phyloP scores from a whole-genome alignment of 2,888 invertebrate genomes.

The Meganola albula region DNA sequence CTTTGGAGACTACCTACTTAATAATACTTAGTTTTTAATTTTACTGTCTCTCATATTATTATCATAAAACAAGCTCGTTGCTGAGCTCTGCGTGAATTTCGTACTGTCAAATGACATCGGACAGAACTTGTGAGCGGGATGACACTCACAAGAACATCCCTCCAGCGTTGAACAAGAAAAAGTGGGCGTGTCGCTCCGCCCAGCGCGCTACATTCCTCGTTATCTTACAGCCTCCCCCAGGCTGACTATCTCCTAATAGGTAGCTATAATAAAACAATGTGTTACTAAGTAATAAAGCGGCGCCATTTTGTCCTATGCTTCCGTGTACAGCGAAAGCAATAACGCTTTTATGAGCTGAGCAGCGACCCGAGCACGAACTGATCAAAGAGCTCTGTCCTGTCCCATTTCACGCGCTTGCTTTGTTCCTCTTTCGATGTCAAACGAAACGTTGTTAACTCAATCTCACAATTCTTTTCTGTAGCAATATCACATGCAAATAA shows the following conservation, averaged over 20 bases:
- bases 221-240: conserved; percentile 58
- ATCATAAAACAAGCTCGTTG: too few relatives aligned
- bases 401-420: conserved; percentile 65
- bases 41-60: too few relatives aligned
- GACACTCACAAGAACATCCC: conserved; percentile 39
- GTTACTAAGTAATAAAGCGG: conserved; percentile 76
- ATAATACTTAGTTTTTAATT: too few relatives aligned
- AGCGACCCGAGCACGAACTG: conserved; percentile 57
- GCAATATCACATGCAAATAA: conserved; percentile 3
- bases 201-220: conserved; percentile 56
- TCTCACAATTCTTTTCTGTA: conserved; percentile 43
- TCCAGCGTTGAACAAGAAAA: conserved; percentile 54
- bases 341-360: conserved; percentile 67
- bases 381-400: conserved; percentile 65
- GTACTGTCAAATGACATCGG: conserved; percentile 16
- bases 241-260: conserved; percentile 65
- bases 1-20: too few relatives aligned
- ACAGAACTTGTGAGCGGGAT: conserved; percentile 23
- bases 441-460: conserved; percentile 59
- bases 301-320: conserved; percentile 73
- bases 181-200: conserved; percentile 74
- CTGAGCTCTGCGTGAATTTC: too few relatives aligned
- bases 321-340: conserved; percentile 58
- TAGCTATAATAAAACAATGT: conserved; percentile 72
- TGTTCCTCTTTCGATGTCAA: conserved; percentile 59